A percentile compares a stretch with the other conserved stretches of the same genome.
phyloP scores from a whole-genome alignment of 2,888 invertebrate genomes.

The Xestia c-nigrum region DNA sequence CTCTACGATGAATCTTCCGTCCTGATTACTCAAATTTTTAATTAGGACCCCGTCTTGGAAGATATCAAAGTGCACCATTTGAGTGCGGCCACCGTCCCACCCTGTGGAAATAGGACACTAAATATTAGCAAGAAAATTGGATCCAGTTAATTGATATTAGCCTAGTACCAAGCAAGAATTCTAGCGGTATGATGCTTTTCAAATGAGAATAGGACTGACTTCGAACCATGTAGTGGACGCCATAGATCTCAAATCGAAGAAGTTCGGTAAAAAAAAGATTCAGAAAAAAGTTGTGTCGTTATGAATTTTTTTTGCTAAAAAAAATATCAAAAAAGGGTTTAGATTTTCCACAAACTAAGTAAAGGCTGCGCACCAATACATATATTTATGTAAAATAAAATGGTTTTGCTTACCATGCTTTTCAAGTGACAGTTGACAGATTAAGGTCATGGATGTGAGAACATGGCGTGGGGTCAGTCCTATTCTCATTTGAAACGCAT shows the following conservation, averaged over 20 bases:
- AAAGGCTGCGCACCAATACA: too few relatives aligned
- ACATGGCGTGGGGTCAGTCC: neutral
- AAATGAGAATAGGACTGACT: neutral
- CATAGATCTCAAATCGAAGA: neutral
- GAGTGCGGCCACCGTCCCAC: slow-evolving; percentile 83
- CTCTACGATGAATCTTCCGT: slow-evolving; percentile 78
- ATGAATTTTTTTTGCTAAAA: too few relatives aligned
- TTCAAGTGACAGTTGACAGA: too few relatives aligned
- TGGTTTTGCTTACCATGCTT: too few relatives aligned
- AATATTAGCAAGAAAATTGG: neutral
- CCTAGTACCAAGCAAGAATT: neutral
- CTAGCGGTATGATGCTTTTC: neutral
- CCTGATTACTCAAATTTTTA: slow-evolving; percentile 73
- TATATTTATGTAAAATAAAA: too few relatives aligned
- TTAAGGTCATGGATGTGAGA: too few relatives aligned
- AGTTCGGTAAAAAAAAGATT: neutral
- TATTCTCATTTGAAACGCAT: neutral
- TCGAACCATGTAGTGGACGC: neutral
- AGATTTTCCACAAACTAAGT: too few relatives aligned
- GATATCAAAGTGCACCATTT: slow-evolving; percentile 78
- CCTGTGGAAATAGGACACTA: slow-evolving; percentile 64
- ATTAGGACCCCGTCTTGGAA: slow-evolving; percentile 68
- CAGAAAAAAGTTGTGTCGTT: too few relatives aligned
- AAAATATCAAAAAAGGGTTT: too few relatives aligned
- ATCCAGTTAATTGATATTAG: neutral